Conservation (phyloP, 2,797 vertebrate genomes). For the Tympanoctomys barrerae region DNA sequence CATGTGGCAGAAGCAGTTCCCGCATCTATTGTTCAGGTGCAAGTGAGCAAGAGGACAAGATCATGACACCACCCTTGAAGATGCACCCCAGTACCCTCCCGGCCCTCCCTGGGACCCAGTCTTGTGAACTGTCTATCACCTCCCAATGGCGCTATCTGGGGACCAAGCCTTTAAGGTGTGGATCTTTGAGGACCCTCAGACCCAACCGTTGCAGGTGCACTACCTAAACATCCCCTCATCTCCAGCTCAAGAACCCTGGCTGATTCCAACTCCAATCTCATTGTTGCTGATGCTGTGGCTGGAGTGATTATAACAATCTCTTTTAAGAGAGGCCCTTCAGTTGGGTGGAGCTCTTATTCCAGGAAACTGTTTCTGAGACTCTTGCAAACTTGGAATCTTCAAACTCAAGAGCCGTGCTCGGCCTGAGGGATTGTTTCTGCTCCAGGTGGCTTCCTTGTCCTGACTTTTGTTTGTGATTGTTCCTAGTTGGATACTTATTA, state of each 20-base stretch:
- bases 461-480: background rate
- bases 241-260: background rate
- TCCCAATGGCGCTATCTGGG: no score
- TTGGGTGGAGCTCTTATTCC: background rate
- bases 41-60: background rate
- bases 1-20: background rate
- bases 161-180: background rate
- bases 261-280: background rate
- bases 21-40: no score
- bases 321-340: background rate
- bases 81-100: background rate
- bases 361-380: background rate
- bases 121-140: background rate
- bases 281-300: background rate
- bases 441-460: no score
- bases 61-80: no score
- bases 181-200: background rate
- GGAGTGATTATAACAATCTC: background rate
- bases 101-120: background rate
- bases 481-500: background rate
- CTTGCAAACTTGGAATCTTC: background rate
- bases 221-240: constrained; percentile 28
- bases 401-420: background rate
- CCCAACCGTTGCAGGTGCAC: background rate
- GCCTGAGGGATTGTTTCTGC: background rate